Conservation (phyloP, 2,888 invertebrate species). For the Axea sp. region DNA sequence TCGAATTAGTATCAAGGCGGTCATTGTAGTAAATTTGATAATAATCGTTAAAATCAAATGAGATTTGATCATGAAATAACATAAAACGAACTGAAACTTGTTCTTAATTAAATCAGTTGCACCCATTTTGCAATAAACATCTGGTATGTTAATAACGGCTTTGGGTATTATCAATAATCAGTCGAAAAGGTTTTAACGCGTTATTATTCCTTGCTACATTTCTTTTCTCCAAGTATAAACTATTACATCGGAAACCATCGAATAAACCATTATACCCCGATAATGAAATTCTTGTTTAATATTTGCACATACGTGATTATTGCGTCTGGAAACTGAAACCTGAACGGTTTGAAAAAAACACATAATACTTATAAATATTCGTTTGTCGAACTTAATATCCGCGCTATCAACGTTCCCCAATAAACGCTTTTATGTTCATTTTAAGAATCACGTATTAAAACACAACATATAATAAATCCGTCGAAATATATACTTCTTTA, state of each 20-base stretch:
- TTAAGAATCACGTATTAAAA: constrained; percentile 25
- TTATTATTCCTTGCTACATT: too few relatives aligned
- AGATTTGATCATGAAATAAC: too few relatives aligned
- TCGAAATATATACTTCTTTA: constrained; percentile 5
- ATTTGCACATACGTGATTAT: constrained; percentile 47
- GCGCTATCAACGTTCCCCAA: constrained; percentile 7
- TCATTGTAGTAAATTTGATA: too few relatives aligned
- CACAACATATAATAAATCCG: constrained; percentile 17
- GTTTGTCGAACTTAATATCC: constrained; percentile 20
- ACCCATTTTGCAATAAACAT: too few relatives aligned
- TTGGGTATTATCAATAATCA: too few relatives aligned
- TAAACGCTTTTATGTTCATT: constrained; percentile 18
- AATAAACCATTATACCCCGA: constrained; percentile 13
- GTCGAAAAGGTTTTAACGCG: too few relatives aligned
- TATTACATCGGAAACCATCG: background rate
- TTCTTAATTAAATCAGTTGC: too few relatives aligned
- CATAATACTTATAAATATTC: constrained; percentile 12
- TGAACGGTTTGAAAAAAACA: constrained; percentile 36
- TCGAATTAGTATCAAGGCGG: too few relatives aligned
- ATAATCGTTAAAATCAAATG: too few relatives aligned
- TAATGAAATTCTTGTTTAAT: constrained; percentile 43
- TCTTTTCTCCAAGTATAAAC: too few relatives aligned
- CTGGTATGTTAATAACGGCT: too few relatives aligned
- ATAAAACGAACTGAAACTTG: too few relatives aligned
- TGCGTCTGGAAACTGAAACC: constrained; percentile 37